Evolutionary conservation across 2,888 invertebrate genomes (phyloP).

Genomic region (Tipula unca): DNA sequence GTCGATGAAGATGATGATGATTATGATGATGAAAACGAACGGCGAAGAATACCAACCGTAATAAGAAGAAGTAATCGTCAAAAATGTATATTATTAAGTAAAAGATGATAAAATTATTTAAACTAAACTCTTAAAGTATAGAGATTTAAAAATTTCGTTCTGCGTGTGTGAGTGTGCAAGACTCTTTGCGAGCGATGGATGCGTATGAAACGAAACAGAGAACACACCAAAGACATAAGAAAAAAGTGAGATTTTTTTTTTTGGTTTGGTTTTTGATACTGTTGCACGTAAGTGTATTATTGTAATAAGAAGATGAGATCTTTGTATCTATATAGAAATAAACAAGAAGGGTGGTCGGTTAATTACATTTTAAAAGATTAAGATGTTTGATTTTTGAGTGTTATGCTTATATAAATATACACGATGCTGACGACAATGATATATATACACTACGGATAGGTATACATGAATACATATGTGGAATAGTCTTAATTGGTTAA

Average conservation of each 20-base stretch:
- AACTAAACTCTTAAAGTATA: background rate
- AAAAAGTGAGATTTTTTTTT: background rate
- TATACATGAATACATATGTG: background rate
- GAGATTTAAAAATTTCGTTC: background rate
- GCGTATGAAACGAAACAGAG: background rate
- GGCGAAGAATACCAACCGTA: background rate
- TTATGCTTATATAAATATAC: background rate
- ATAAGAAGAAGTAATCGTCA: background rate
- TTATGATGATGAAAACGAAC: background rate
- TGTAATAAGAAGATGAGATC: background rate
- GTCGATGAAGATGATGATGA: background rate
- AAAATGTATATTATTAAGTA: background rate
- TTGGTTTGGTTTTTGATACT: background rate
- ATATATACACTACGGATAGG: too few relatives aligned
- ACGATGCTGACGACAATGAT: background rate
- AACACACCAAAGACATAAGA: background rate
- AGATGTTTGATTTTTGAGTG: slow-evolving; percentile 4
- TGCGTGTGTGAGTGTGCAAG: background rate
- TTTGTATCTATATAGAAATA: background rate
- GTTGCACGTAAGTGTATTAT: background rate
- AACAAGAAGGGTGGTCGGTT: slow-evolving; percentile 14
- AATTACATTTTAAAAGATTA: slow-evolving; percentile 14
- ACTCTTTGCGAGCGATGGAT: background rate
- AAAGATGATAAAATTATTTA: background rate
- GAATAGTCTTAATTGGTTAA: background rate